Percentiles rank a stretch among this genome's conserved stretches.
phyloP scores from a whole-genome alignment of 1,140 invertebrate species.

The Protaetia brevitarsis region DNA sequence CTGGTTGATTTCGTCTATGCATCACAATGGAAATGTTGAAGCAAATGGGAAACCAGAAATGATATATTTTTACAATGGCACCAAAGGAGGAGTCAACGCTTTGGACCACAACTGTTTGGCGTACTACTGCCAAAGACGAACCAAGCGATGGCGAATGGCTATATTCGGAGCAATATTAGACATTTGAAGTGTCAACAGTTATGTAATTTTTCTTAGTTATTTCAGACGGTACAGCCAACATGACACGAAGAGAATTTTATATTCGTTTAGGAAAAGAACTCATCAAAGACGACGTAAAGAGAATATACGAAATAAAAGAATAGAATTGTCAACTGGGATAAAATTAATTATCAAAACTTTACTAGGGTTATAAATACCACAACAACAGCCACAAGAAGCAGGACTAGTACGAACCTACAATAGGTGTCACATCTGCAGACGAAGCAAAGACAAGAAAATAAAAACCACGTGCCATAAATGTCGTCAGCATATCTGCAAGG shows the following conservation, averaged over 20 bases:
- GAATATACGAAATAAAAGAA: constrained; percentile 43
- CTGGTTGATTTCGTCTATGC: neutral
- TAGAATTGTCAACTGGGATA: too few relatives aligned
- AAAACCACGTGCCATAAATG: too few relatives aligned
- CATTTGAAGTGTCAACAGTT: constrained; percentile 7
- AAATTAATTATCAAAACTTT: too few relatives aligned
- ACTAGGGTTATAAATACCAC: too few relatives aligned
- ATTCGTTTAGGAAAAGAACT: neutral
- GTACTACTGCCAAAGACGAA: constrained; percentile 42
- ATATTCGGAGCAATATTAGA: constrained; percentile 43
- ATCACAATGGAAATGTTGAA: constrained; percentile 18
- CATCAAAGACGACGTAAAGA: neutral
- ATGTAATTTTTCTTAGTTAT: constrained; percentile 43
- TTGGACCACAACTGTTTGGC: constrained; percentile 43
- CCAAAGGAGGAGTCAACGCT: constrained; percentile 46
- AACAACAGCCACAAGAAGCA: too few relatives aligned
- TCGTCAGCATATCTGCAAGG: too few relatives aligned
- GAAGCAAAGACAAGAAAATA: too few relatives aligned
- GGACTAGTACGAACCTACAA: too few relatives aligned
- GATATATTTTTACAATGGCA: too few relatives aligned
- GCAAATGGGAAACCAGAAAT: constrained; percentile 20
- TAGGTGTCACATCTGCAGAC: too few relatives aligned
- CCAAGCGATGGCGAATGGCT: constrained; percentile 46
- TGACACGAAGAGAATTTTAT: neutral
- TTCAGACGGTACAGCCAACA: neutral